Base-by-base conservation (phyloP, 92 coral and sea anemone genomes). In the Umimayanthus kanabou region DNA sequence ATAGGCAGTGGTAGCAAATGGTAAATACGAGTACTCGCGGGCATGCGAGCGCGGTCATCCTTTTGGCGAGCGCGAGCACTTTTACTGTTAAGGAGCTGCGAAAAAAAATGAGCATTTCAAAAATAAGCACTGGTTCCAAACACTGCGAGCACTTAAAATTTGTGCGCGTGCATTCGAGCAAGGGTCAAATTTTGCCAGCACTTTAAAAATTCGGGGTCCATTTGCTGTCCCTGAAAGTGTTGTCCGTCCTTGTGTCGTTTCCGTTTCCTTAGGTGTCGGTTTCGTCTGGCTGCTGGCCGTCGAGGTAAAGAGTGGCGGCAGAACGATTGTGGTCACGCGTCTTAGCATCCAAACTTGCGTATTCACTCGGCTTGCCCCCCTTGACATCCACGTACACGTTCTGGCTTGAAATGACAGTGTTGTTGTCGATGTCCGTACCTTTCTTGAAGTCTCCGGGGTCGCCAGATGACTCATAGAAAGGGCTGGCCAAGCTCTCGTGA, bases 401-500 rank as follows among this genome's bases (percentile, higher is more conserved):
- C 69, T 61, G 69, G 49, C 45, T 37, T 18, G 25, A 37, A 74
- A 37, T 16, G 14, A 50, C 45, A 4, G 50, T 15, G 49, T 74
- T 74, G 79, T 74, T 74, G 9, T 74, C 79, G 4, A 74, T 39
- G 14, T 74, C 79, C 8, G 45, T 42, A 42, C 49, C 29, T 22
- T 74, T 16, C 79, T 74, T 74, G 50, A 6, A 18, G 18, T 39
- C 79, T 20, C 22, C 47, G 9, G 79, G 50, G 25, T 74, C 79
- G 15, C 15, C 65, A 57, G 18, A 1, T 57, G 65, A 15, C n/a
- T 37, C 79, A 50, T 37, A 37, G 49, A 74, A 74, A 23, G 79
- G 79, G 25, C 79, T 74, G 10, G 79, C 45, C 79, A 74, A 74
- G 49, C 79, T 74, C 25, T 74, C 79, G 79, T 74, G 79, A 2